A percentile compares a stretch with the other conserved stretches of the same genome.
These are phyloP conservation scores for Mormyrops boulengeri DNA, from an alignment of 2,797 vertebrate species.

Conservation along the genomic window DNA sequence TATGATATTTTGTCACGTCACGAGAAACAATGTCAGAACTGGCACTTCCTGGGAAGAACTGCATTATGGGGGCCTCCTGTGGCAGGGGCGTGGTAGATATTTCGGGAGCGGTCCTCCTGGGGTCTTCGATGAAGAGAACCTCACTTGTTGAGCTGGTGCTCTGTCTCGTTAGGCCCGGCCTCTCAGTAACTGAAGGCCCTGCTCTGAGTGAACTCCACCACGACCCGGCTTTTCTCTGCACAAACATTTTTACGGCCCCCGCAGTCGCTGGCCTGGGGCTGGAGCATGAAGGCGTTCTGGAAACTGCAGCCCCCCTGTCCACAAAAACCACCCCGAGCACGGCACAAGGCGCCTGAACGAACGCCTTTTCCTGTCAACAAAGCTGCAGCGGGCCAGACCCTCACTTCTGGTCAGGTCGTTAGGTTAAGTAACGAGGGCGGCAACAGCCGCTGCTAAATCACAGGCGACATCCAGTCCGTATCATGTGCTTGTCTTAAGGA, in stretches of 20 bases:
- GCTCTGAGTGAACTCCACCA: conserved; percentile 55
- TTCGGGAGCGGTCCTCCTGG: conserved; percentile 22
- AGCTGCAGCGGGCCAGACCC: conserved; percentile 28
- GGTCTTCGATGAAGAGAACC: conserved; percentile 37
- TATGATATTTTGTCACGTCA: background rate
- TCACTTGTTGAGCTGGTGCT: conserved; percentile 26
- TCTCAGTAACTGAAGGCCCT: conserved; percentile 43
- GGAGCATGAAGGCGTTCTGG: conserved; percentile 20
- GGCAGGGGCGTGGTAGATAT: conserved; percentile 1
- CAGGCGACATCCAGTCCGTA: conserved; percentile 41
- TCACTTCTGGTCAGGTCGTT: conserved; percentile 46
- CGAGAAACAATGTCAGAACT: background rate
- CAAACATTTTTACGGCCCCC: conserved; percentile 68
- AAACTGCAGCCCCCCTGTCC: conserved; percentile 54
- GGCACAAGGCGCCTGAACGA: conserved; percentile 62
- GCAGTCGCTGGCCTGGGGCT: conserved; percentile 51
- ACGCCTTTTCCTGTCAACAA: conserved; percentile 47
- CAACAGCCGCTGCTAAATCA: conserved; percentile 58
- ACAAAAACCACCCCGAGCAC: conserved; percentile 51
- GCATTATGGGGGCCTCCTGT: background rate
- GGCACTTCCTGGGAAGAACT: background rate
- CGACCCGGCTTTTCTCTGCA: conserved; percentile 57
- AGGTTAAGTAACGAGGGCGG: conserved; percentile 58
- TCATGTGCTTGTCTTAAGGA: background rate
- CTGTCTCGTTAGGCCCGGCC: conserved; percentile 52